Conservation (phyloP, 2,888 invertebrate genomes). For the Venusia cambrica region DNA sequence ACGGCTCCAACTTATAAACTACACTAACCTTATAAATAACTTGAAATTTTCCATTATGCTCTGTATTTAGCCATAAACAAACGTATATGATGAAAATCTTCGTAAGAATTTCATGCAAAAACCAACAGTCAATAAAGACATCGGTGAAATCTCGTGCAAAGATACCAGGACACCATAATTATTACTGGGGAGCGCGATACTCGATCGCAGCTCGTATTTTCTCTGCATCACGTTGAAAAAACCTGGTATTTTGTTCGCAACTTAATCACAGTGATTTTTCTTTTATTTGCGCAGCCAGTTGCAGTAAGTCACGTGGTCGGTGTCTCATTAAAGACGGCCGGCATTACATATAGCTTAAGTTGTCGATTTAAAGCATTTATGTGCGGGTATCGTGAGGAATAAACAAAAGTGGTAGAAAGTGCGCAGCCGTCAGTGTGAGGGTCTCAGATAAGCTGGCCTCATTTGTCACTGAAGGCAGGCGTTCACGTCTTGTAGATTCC, state of each 20-base stretch:
- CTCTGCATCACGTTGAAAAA: slow-evolving; percentile 40
- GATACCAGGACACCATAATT: slow-evolving; percentile 63
- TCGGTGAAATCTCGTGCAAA: slow-evolving; percentile 56
- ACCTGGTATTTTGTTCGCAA: slow-evolving; percentile 38
- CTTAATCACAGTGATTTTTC: slow-evolving; percentile 43
- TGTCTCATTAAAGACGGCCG: slow-evolving; percentile 57
- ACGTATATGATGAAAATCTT: slow-evolving; percentile 20
- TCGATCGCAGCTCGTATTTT: slow-evolving; percentile 47
- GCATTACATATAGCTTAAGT: slow-evolving; percentile 36
- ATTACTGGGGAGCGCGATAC: slow-evolving; percentile 55
- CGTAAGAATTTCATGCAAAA: slow-evolving; percentile 26
- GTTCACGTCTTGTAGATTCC: slow-evolving; percentile 72
- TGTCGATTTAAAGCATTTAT: slow-evolving; percentile 34
- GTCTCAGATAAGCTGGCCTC: slow-evolving; percentile 64
- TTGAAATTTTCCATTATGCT: slow-evolving; percentile 1
- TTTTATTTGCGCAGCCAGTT: slow-evolving; percentile 37
- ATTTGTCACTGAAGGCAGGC: slow-evolving; percentile 72
- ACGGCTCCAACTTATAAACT: slow-evolving; percentile 4
- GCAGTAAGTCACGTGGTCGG: slow-evolving; percentile 44
- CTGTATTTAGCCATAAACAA: slow-evolving; percentile 16
- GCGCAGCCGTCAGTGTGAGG: slow-evolving; percentile 43
- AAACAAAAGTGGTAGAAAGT: slow-evolving; percentile 49
- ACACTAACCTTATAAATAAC: slow-evolving; percentile 1
- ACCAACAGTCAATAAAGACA: slow-evolving; percentile 59
- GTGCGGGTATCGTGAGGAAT: slow-evolving; percentile 34